These are phyloP conservation scores for Andrena praecox DNA, from an alignment of 2,888 invertebrate species.

Conservation along the genomic window DNA sequence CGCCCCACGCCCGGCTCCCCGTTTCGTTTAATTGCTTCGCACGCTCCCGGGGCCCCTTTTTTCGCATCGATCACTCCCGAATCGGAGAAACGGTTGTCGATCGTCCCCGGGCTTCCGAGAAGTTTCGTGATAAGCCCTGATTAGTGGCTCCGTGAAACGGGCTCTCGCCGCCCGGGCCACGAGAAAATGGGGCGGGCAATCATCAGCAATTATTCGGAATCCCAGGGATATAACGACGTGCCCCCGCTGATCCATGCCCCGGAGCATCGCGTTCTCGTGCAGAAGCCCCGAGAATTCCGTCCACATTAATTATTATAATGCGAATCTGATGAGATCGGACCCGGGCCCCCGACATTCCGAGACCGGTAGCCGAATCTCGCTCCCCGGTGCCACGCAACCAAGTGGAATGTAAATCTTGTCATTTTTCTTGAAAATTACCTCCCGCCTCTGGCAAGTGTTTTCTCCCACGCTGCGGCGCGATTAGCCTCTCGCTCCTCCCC, in stretches of 20 bases:
- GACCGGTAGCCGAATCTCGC: conserved; percentile 42
- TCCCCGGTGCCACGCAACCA: conserved; percentile 34
- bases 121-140: conserved; percentile 66
- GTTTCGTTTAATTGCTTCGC: conserved; percentile 40
- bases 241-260: conserved; percentile 75
- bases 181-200: conserved; percentile 65
- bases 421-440: conserved; percentile 19
- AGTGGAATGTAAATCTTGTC: conserved; percentile 39
- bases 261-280: conserved; percentile 76
- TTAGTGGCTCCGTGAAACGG: conserved; percentile 57
- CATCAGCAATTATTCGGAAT: conserved; percentile 78
- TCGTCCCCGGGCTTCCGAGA: conserved; percentile 60
- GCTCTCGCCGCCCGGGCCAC: conserved; percentile 7
- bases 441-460: not conserved
- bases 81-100: conserved; percentile 48
- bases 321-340: conserved; percentile 58
- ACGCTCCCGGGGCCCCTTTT: not conserved
- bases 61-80: conserved; percentile 22
- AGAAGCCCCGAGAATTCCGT: conserved; percentile 59
- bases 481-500: not conserved
- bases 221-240: conserved; percentile 73
- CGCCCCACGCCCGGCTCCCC: not conserved
- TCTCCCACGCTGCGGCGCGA: not conserved
- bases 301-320: conserved; percentile 70
- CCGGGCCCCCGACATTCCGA: conserved; percentile 34